Evolutionary conservation across 64 coral and sea anemone species (phyloP).

Genomic region (Catalaphyllia jardinei): DNA sequence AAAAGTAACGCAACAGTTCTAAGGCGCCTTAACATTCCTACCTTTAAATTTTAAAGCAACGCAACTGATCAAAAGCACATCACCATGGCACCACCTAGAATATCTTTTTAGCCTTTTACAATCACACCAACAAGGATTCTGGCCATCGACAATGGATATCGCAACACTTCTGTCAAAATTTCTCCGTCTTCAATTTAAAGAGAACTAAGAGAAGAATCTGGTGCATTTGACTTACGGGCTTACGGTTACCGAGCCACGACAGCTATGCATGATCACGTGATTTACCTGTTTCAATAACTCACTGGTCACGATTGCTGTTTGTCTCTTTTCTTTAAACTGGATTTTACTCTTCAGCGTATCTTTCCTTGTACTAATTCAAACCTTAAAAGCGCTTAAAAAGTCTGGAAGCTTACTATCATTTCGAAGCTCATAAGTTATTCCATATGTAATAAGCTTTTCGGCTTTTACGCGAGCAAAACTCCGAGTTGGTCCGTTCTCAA

Average conservation of each 20-base stretch:
- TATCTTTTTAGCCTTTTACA: background rate
- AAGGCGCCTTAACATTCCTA: background rate
- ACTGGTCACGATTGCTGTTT: background rate
- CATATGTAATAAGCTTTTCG: background rate
- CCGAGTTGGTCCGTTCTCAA: constrained; percentile 10
- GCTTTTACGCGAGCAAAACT: background rate
- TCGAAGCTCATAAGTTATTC: background rate
- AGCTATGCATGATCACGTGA: no score
- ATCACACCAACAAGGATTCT: no score
- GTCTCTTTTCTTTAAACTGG: background rate
- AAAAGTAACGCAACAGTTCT: constrained; percentile 7
- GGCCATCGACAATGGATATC: no score
- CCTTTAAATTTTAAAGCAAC: background rate
- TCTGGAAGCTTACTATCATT: background rate
- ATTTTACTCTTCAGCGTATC: background rate
- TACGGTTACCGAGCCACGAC: no score
- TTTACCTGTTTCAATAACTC: no score
- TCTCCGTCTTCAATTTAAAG: no score
- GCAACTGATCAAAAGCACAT: background rate
- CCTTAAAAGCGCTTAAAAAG: background rate
- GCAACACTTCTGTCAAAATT: no score
- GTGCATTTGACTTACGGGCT: no score
- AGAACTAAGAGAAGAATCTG: no score
- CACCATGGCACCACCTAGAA: background rate
- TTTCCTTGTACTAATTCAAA: background rate